Evolutionary conservation across 2,113 vertebrate species (phyloP).

Genomic region (Theropithecus gelada): DNA sequence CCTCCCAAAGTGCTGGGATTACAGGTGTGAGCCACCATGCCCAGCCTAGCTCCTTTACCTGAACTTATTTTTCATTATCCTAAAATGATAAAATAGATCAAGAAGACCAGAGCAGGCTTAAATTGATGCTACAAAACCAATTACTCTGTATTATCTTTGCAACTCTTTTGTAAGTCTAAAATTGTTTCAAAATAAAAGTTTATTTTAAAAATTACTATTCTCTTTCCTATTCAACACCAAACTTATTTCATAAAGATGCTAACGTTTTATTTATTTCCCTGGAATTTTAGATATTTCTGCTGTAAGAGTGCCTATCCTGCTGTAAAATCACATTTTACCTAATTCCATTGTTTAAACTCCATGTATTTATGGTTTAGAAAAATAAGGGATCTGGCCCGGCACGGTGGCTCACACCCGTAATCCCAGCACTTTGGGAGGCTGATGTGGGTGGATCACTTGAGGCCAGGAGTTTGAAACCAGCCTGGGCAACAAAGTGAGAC

Average conservation of each 20-base stretch:
- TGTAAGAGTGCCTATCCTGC: not conserved
- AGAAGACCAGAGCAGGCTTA: not conserved
- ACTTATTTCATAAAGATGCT: conserved; percentile 34
- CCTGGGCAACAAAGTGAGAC: too few relatives aligned
- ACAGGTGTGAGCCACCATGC: too few relatives aligned
- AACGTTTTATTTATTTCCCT: conserved; percentile 37
- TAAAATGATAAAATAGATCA: conserved; percentile 58
- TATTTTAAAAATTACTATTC: conserved; percentile 9
- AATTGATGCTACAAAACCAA: not conserved
- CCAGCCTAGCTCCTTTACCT: not conserved
- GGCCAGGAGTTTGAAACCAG: too few relatives aligned
- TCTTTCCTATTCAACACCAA: not conserved
- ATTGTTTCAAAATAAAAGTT: conserved; percentile 50
- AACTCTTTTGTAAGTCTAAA: conserved; percentile 41
- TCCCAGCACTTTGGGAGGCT: too few relatives aligned
- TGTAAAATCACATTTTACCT: conserved; percentile 11
- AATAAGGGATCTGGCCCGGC: not conserved
- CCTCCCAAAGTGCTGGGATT: too few relatives aligned
- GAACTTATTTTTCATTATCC: conserved; percentile 48
- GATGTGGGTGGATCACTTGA: too few relatives aligned
- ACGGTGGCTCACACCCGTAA: too few relatives aligned
- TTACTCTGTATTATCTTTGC: not conserved
- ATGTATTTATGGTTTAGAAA: conserved; percentile 5
- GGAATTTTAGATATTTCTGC: conserved; percentile 46
- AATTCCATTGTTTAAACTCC: conserved; percentile 23